Conservation (phyloP, 2,113 vertebrate genomes). For the Hypocryptadius cinnamomeus region DNA sequence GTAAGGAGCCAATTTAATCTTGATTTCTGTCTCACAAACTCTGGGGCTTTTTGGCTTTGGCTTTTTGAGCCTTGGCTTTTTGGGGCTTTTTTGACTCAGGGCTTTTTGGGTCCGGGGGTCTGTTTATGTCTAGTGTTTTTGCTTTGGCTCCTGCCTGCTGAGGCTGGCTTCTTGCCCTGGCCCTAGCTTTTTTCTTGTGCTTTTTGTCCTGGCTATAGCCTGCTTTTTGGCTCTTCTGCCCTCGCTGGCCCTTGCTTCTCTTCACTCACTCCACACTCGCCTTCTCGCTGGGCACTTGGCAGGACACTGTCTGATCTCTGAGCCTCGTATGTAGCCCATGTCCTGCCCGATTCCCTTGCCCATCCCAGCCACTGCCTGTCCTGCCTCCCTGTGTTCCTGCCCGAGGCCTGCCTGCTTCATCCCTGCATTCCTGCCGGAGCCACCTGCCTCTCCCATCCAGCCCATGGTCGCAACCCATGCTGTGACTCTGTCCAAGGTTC, state of each 20-base stretch:
- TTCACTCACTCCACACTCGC: background rate
- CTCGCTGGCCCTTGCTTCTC: background rate
- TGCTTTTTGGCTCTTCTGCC: background rate
- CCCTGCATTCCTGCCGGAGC: background rate
- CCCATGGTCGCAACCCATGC: fast-evolving
- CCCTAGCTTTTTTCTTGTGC: background rate
- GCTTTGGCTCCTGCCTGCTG: background rate
- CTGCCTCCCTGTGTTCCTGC: background rate
- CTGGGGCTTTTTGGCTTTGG: background rate
- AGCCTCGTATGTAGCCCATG: background rate
- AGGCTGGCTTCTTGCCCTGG: background rate
- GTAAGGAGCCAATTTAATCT: background rate
- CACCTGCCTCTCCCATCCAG: background rate
- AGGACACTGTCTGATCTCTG: background rate
- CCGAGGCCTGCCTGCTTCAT: no score
- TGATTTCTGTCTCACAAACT: background rate
- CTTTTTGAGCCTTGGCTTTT: background rate
- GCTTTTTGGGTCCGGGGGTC: background rate
- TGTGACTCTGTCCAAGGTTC: no score
- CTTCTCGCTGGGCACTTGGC: background rate
- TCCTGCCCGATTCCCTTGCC: background rate
- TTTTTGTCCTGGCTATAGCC: background rate
- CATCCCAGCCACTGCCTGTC: background rate
- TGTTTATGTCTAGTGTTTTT: background rate
- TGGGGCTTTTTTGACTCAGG: background rate